Base-by-base conservation (phyloP, 2,888 invertebrate genomes). In the Amphiduros pacificus region DNA sequence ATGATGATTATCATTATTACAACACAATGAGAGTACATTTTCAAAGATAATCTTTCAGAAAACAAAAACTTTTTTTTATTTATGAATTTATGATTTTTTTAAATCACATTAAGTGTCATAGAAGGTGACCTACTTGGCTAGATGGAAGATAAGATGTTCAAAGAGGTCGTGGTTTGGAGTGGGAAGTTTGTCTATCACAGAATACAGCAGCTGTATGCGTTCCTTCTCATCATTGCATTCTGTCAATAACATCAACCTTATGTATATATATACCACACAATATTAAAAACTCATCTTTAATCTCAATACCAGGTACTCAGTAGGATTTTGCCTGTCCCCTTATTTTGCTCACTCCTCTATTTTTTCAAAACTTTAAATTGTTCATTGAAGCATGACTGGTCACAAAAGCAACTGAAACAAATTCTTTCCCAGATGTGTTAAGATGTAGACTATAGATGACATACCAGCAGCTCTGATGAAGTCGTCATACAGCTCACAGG, bases 401-500 rank as follows among this genome's bases (percentile, higher is more conserved):
- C n/a, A n/a, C n/a, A n/a, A n/a, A n/a, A n/a, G n/a, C n/a, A n/a
- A n/a, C n/a, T n/a, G n/a, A n/a, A n/a, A n/a, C n/a, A n/a, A n/a
- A n/a, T n/a, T n/a, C n/a, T n/a, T n/a, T n/a, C n/a, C n/a, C n/a
- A n/a, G n/a, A n/a, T n/a, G n/a, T n/a, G 17, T 11, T 36, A 36
- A 36, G 36, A 17, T 11, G 36, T 22, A 49, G 22, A 49, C 14
- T 49, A 20, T 17, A 49, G 11, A 49, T 11, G 1, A 24, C 55
- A 64, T 72, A 83, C 84, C 85, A 2, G 94, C 90, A 49, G 93
- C 93, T 69, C 92, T 89, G 65, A 96, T 87, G 83, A 95, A 94
- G 84, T 95, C 94, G 83, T 95, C 94, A 82, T 95, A 96, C 67
- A 92, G 89, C 80, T 94, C 94, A 84, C 91, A 94, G 56, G 94